Percentiles rank a stretch among this genome's conserved stretches.
Evolutionary conservation across 2,888 invertebrate species (phyloP).

Genomic region (Ochlodes sylvanus): DNA sequence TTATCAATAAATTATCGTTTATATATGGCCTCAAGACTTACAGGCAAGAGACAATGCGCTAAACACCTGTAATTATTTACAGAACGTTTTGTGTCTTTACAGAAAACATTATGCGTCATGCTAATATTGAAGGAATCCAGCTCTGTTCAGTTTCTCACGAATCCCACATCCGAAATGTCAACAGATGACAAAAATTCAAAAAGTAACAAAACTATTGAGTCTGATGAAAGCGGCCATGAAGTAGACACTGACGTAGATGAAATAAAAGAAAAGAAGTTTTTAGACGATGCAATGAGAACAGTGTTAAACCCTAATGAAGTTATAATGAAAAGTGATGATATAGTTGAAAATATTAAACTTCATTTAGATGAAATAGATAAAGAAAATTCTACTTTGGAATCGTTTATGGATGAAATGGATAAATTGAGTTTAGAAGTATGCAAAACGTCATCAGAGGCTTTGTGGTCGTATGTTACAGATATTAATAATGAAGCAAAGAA

Average conservation of each 20-base stretch:
- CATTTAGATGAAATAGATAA: slow-evolving; percentile 67
- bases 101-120: slow-evolving; percentile 57
- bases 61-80: slow-evolving; percentile 31
- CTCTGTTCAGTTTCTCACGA: slow-evolving; percentile 63
- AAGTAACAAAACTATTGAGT: slow-evolving; percentile 68
- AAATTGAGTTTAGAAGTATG: slow-evolving; percentile 74
- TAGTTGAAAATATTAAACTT: slow-evolving; percentile 62
- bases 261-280: slow-evolving; percentile 67
- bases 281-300: slow-evolving; percentile 73
- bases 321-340: slow-evolving; percentile 58
- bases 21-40: slow-evolving; percentile 25
- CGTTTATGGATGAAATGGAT: slow-evolving; percentile 76
- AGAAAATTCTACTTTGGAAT: slow-evolving; percentile 63
- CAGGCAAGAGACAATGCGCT: slow-evolving; percentile 26
- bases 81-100: slow-evolving; percentile 49
- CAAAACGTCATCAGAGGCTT: slow-evolving; percentile 72
- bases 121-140: slow-evolving; percentile 53
- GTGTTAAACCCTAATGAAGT: slow-evolving; percentile 67
- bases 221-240: slow-evolving; percentile 75
- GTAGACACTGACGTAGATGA: slow-evolving; percentile 70
- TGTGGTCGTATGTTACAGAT: slow-evolving; percentile 78
- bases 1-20: slow-evolving; percentile 31
- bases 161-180: slow-evolving; percentile 75
- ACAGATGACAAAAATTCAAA: slow-evolving; percentile 65
- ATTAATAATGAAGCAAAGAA: slow-evolving; percentile 71